phyloP scores from a whole-genome alignment of 2,113 vertebrate genomes.

The Hirundichthys speculiger region DNA sequence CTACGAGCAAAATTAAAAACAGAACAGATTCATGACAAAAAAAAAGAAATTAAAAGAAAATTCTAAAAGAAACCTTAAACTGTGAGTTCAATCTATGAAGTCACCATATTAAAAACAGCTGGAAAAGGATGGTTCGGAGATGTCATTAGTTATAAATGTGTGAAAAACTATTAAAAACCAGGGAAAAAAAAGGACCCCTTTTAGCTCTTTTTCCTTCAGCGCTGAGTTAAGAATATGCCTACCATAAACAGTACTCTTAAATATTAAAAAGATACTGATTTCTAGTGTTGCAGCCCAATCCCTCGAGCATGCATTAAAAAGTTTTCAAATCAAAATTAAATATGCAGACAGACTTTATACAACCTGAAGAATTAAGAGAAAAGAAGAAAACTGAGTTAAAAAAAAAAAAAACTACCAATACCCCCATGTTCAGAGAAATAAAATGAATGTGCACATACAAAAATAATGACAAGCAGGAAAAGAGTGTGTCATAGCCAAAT shows the following conservation, averaged over 20 bases:
- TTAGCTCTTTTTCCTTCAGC: too few species aligned
- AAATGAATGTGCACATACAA: slow-evolving; percentile 4
- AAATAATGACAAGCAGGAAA: not conserved
- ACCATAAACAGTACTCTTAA: slow-evolving; percentile 7
- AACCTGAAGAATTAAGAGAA: too few species aligned
- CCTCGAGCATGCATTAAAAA: accelerated
- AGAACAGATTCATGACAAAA: not conserved
- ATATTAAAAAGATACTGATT: accelerated
- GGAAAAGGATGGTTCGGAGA: not conserved
- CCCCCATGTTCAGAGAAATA: too few species aligned
- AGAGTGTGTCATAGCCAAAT: not conserved
- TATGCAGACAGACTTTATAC: too few species aligned
- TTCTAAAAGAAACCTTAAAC: not conserved
- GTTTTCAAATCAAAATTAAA: not conserved
- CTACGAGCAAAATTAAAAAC: slow-evolving; percentile 63
- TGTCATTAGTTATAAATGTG: not conserved
- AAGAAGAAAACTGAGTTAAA: too few species aligned
- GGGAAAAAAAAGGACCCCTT: too few species aligned
- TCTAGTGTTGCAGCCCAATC: not conserved
- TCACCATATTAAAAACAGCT: not conserved
- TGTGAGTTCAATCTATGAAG: not conserved
- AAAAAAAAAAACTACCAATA: too few species aligned
- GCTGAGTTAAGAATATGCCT: not conserved
- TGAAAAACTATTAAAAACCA: too few species aligned
- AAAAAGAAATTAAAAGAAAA: slow-evolving; percentile 9